These are phyloP conservation scores for Ivindomyrus marchei DNA, from an alignment of 2,113 vertebrate genomes.

Conservation along the genomic window DNA sequence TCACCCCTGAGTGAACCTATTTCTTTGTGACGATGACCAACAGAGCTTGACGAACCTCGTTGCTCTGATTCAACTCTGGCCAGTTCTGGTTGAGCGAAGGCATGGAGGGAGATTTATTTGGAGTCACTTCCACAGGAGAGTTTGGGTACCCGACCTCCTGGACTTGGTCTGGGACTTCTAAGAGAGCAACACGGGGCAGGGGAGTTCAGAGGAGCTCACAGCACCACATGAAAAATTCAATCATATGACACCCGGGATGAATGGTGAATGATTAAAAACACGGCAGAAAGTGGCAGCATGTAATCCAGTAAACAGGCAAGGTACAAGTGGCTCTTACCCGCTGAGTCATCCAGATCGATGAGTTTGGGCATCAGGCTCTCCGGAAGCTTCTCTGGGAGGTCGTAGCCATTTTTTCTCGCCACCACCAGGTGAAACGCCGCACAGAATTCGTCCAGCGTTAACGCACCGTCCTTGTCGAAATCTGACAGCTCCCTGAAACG, in stretches of 20 bases:
- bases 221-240: neutral
- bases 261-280: neutral
- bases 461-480: slow-evolving; percentile 96
- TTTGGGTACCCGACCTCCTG: slow-evolving; percentile 82
- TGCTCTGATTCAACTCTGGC: slow-evolving; percentile 96
- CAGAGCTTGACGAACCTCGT: slow-evolving; percentile 73
- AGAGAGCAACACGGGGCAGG: slow-evolving; percentile 28
- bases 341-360: slow-evolving; percentile 94
- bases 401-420: slow-evolving; percentile 96
- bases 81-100: slow-evolving; percentile 97
- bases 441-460: slow-evolving; percentile 97
- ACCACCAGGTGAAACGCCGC: slow-evolving; percentile 97
- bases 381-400: slow-evolving; percentile 94
- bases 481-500: slow-evolving; percentile 88
- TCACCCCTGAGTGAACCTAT: neutral
- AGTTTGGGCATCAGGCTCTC: slow-evolving; percentile 99
- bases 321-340: slow-evolving; percentile 61
- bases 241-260: neutral
- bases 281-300: neutral
- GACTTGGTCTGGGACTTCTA: slow-evolving; percentile 71
- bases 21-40: slow-evolving; percentile 6
- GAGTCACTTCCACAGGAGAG: slow-evolving; percentile 89
- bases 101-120: slow-evolving; percentile 97
- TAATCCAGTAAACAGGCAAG: neutral
- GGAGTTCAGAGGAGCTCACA: neutral